Conservation (phyloP, 2,888 invertebrate species). For the Pterostichus madidus region DNA sequence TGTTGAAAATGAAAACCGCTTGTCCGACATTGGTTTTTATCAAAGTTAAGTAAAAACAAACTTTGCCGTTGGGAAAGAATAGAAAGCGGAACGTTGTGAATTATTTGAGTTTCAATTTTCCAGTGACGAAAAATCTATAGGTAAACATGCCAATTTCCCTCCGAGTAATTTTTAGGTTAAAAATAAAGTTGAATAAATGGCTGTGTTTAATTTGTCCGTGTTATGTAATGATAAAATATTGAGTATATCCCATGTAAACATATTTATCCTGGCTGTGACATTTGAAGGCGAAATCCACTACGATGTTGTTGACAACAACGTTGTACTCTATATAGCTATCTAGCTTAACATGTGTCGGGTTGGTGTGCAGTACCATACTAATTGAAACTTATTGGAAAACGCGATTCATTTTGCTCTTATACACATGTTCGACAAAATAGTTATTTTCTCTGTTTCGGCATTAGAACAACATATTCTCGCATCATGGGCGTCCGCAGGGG, state of each 20-base stretch:
- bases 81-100: neutral
- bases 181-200: constrained; percentile 19
- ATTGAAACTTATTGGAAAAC: too few relatives aligned
- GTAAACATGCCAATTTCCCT: neutral
- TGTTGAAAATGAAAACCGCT: constrained; percentile 22
- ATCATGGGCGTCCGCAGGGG: too few relatives aligned
- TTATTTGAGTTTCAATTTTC: neutral
- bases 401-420: too few relatives aligned
- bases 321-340: neutral
- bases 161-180: constrained; percentile 6
- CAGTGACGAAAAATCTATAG: constrained; percentile 18
- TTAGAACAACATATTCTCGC: too few relatives aligned
- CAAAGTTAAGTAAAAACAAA: constrained; percentile 35
- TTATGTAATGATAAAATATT: constrained; percentile 23
- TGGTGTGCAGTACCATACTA: too few relatives aligned
- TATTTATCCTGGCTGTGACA: neutral
- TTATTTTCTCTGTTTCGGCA: too few relatives aligned
- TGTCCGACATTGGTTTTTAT: constrained; percentile 3
- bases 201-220: constrained; percentile 1
- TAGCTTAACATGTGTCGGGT: too few relatives aligned
- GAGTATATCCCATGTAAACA: constrained; percentile 11
- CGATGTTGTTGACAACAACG: neutral
- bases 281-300: neutral
- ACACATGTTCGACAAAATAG: too few relatives aligned
- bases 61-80: neutral